Evolutionary conservation across 2,888 invertebrate species (phyloP).

Genomic region (Parnassius glacialis): DNA sequence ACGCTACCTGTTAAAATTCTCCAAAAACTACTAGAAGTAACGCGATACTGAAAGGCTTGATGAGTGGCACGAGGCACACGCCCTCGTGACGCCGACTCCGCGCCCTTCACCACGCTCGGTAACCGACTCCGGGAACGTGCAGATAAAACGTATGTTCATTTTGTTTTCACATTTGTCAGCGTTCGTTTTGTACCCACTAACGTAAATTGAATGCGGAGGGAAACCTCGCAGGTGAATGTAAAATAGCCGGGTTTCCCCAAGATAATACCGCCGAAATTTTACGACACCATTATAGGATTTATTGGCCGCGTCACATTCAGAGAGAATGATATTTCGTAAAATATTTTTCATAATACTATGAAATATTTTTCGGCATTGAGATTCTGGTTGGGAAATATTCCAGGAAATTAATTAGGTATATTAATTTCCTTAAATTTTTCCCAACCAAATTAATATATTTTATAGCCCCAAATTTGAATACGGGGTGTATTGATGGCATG

Average conservation of each 20-base stretch:
- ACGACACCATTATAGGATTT: slow-evolving; percentile 79
- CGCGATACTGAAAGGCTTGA: slow-evolving; percentile 21
- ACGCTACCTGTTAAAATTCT: slow-evolving; percentile 15
- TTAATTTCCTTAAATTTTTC: too few relatives aligned
- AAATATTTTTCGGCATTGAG: slow-evolving; percentile 26
- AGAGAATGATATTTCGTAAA: slow-evolving; percentile 63
- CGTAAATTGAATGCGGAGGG: slow-evolving; percentile 80
- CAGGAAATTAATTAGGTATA: too few relatives aligned
- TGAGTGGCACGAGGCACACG: slow-evolving; percentile 23
- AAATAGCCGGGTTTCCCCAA: slow-evolving; percentile 79
- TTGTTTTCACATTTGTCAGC: slow-evolving; percentile 81
- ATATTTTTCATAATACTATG: slow-evolving; percentile 55
- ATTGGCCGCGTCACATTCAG: slow-evolving; percentile 74
- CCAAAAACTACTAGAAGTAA: slow-evolving; percentile 8
- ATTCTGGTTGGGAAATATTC: neutral
- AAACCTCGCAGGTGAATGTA: slow-evolving; percentile 80
- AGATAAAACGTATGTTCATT: slow-evolving; percentile 80
- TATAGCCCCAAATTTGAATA: too few relatives aligned
- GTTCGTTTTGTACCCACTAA: slow-evolving; percentile 81
- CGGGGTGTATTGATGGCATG: too few relatives aligned
- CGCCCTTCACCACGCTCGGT: slow-evolving; percentile 45
- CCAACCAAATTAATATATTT: too few relatives aligned
- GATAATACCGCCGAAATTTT: slow-evolving; percentile 79
- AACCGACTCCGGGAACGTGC: slow-evolving; percentile 68
- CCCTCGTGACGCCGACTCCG: slow-evolving; percentile 28